phyloP scores from a whole-genome alignment of 2,888 invertebrate species.

The Diaperis boleti region DNA sequence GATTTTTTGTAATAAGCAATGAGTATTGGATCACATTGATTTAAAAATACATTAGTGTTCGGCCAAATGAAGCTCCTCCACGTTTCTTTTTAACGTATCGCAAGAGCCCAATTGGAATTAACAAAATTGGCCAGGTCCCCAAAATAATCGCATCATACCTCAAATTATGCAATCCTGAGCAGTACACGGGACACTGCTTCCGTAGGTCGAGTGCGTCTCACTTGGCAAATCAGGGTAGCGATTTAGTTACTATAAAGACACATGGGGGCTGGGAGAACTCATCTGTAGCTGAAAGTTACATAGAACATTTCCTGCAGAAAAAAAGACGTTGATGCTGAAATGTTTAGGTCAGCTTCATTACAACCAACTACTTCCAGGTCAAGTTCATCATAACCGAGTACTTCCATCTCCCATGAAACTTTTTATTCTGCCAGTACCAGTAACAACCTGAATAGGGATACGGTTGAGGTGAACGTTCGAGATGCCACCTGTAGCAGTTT shows the following conservation, averaged over 20 bases:
- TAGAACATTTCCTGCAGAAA: no score
- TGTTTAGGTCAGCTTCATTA: constrained; percentile 2
- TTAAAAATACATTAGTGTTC: not conserved
- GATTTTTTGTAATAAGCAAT: not conserved
- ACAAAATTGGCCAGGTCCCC: constrained; percentile 42
- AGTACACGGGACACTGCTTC: constrained; percentile 47
- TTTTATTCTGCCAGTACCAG: not conserved
- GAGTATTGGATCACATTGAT: not conserved
- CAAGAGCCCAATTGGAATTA: constrained; percentile 41
- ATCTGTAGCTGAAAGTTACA: no score
- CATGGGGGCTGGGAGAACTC: no score
- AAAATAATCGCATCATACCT: constrained; percentile 34
- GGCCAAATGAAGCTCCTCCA: not conserved
- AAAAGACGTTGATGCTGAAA: constrained; percentile 20
- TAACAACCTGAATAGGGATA: not conserved
- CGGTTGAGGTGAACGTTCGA: constrained; percentile 3
- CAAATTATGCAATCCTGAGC: constrained; percentile 35
- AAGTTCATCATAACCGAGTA: not conserved
- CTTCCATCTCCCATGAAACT: constrained; percentile 5
- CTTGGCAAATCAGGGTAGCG: no score
- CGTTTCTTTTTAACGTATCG: constrained; percentile 3
- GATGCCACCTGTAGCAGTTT: constrained; percentile 6
- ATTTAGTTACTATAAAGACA: no score
- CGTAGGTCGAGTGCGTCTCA: constrained; percentile 43
- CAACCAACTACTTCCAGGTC: constrained; percentile 8